Conservation (phyloP, 37 sponge, comb jelly and placozoan genomes). For the Spongia lamella region DNA sequence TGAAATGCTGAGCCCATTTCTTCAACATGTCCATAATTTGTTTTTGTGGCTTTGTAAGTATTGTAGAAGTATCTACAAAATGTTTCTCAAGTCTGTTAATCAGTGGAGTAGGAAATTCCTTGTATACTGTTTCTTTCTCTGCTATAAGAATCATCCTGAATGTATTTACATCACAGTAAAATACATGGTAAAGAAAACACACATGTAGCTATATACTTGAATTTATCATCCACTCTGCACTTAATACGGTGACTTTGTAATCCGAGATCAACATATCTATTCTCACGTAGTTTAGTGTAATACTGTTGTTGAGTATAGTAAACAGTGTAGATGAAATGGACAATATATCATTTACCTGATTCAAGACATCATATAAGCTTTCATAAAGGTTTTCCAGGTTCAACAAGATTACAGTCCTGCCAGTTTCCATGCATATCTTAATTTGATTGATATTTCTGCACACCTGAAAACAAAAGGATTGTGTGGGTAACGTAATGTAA, state of each 20-base stretch:
- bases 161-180: background rate
- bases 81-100: slow-evolving; percentile 93
- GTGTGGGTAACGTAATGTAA: too few species aligned
- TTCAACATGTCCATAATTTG: slow-evolving; percentile 19
- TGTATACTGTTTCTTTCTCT: slow-evolving; percentile 74
- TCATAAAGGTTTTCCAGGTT: slow-evolving; percentile 94
- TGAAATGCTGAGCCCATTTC: slow-evolving; percentile 57
- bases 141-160: slow-evolving; percentile 75
- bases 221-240: slow-evolving; percentile 79
- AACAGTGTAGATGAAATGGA: background rate
- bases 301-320: slow-evolving; percentile 32
- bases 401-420: slow-evolving; percentile 80
- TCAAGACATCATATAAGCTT: slow-evolving; percentile 93
- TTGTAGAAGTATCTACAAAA: slow-evolving; percentile 72
- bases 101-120: slow-evolving; percentile 87
- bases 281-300: slow-evolving; percentile 61
- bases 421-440: slow-evolving; percentile 94
- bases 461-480: slow-evolving; percentile 30
- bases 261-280: slow-evolving; percentile 87
- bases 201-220: slow-evolving; percentile 53
- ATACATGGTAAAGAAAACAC: background rate
- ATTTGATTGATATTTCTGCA: slow-evolving; percentile 93
- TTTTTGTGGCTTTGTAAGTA: slow-evolving; percentile 45
- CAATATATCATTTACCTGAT: slow-evolving; percentile 44
- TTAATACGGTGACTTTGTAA: slow-evolving; percentile 84